Evolutionary conservation across 2,797 vertebrate species (phyloP), one percentile per base, ranked within the genome.

Genomic region (Sandelia bainsii): DNA sequence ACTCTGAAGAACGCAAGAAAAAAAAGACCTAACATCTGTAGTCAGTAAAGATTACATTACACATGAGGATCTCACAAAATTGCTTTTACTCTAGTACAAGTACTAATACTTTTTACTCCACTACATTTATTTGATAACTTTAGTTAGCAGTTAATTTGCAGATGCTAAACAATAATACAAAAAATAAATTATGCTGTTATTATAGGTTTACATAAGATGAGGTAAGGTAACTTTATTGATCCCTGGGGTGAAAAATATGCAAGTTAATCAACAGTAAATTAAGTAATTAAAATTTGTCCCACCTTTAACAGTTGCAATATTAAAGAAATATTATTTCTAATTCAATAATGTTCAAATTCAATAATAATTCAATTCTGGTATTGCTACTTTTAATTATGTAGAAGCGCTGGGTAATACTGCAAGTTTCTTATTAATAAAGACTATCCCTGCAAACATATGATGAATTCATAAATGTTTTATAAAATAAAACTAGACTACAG

Each of bases 1-100:
- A 42, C 46, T 84, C 51, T 52, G 69, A 68, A 78, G 56, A 42
- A 57, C 48, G 56, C 50, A 68, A 80, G 66, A 62, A 16, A 69
- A 44, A 80, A 23, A 59, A 64, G 60, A 66, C 61, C 27, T 65
- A 53, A 57, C 51, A 58, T 63, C 54, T 44, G 40, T 53, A 70
- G 20, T 67, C 32, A 10, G 23, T 29, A 45, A 72, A 22, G 20
- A 50, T 62, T 53, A 53, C 32, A 69, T 73, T 54, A 22, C 52
- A 72, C 50, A 60, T 27, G 9, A 25, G 58, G 37, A 62, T 60
- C 59, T 61, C 50, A 56, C 52, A 62, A 29, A 52, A 42, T 56
- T 22, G 40, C 32, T 58, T 72, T 59, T 42, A 72, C 40, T 52
- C 19, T 57, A 52, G 25, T 25, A 14, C 1, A 4, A 14, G 11